Conservation (phyloP, 2,113 vertebrate species). For the Anguilla rostrata region DNA sequence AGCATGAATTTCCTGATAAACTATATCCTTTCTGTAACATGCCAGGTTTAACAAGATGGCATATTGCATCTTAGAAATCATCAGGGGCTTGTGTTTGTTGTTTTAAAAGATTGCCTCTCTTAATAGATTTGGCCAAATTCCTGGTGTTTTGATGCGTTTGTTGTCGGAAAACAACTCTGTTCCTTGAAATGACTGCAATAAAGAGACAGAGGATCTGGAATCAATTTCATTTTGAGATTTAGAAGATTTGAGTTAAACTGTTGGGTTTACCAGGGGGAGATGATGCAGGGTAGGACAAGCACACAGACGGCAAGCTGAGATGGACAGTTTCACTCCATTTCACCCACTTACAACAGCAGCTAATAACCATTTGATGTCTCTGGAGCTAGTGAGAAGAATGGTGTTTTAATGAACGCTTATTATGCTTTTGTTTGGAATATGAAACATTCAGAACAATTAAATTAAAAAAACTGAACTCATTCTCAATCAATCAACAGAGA, state of each 20-base stretch:
- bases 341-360: neutral
- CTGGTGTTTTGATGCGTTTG: neutral
- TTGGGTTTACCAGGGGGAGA: neutral
- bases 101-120: neutral
- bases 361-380: neutral
- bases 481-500: neutral
- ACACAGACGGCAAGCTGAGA: neutral
- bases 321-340: neutral
- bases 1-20: too few relatives aligned
- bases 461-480: neutral
- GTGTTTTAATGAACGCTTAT: constrained; percentile 1
- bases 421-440: neutral
- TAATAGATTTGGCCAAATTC: neutral
- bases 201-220: neutral
- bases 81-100: neutral
- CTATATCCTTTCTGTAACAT: neutral
- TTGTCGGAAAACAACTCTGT: neutral
- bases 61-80: neutral
- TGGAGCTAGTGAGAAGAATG: neutral
- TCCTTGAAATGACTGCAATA: neutral
- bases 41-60: neutral
- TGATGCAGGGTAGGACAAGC: neutral
- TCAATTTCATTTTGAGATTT: neutral
- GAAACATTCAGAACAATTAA: neutral
- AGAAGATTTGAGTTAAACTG: neutral